phyloP scores from a whole-genome alignment of 2,797 vertebrate genomes.

The Catharus ustulatus region DNA sequence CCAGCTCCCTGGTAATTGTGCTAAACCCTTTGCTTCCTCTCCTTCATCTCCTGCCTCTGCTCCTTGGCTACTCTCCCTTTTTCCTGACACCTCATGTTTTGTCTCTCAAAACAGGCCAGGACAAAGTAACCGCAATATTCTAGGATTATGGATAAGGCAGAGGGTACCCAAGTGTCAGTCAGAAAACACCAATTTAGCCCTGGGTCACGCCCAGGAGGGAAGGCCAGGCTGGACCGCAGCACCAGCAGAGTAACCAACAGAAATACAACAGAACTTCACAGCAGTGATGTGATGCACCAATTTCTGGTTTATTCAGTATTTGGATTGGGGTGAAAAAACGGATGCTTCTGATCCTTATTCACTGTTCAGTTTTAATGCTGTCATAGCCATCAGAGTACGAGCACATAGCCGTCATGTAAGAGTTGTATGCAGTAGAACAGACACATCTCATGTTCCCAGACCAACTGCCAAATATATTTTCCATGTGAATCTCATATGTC shows the following conservation, averaged over 20 bases:
- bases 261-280: neutral
- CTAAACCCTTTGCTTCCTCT: neutral
- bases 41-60: neutral
- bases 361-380: neutral
- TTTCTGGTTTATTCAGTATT: neutral
- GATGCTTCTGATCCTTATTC: neutral
- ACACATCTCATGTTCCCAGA: neutral
- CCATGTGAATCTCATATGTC: neutral
- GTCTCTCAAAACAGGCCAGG: neutral
- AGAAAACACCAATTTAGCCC: neutral
- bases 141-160: neutral
- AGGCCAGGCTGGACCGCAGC: neutral
- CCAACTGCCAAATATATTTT: neutral
- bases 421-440: neutral
- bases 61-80: neutral
- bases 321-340: neutral
- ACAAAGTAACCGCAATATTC: neutral
- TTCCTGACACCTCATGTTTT: neutral
- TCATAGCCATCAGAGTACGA: neutral
- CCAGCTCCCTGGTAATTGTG: neutral
- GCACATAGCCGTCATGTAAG: neutral
- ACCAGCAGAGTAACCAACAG: neutral
- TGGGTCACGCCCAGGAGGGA: neutral
- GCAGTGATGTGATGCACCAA: rapidly evolving
- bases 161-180: neutral